Percentiles rank a stretch among this genome's conserved stretches.
Evolutionary conservation across 2,888 invertebrate genomes (phyloP).

Genomic region (Adela reaumurella): DNA sequence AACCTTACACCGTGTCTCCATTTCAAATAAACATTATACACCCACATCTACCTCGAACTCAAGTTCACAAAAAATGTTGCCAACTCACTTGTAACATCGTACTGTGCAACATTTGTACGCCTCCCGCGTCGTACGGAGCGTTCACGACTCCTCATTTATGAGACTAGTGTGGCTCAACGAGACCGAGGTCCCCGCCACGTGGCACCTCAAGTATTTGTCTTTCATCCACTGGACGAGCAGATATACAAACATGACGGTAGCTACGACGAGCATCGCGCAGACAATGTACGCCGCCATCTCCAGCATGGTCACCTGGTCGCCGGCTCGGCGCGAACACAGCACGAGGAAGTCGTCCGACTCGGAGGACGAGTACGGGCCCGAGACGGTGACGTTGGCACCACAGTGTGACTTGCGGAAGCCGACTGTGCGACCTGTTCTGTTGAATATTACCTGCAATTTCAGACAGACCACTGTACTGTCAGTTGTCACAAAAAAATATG

Average conservation of each 20-base stretch:
- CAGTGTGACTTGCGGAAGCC: constrained; percentile 40
- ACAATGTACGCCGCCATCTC: constrained; percentile 12
- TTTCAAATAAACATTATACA: too few relatives aligned
- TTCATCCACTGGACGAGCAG: constrained; percentile 13
- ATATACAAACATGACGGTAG: constrained; percentile 12
- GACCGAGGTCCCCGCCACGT: constrained; percentile 8
- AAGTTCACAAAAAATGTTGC: too few relatives aligned
- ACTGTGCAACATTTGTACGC: not conserved
- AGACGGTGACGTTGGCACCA: constrained; percentile 31
- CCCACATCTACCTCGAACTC: too few relatives aligned
- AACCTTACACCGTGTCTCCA: too few relatives aligned
- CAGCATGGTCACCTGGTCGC: constrained; percentile 3
- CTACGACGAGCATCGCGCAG: constrained; percentile 10
- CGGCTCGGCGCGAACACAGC: constrained; percentile 15
- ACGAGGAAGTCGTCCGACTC: constrained; percentile 18
- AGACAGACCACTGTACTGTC: too few relatives aligned
- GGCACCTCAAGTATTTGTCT: constrained; percentile 12
- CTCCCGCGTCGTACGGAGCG: too few relatives aligned
- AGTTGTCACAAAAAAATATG: too few relatives aligned
- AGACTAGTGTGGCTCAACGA: constrained; percentile 13
- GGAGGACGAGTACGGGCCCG: constrained; percentile 34
- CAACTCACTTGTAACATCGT: too few relatives aligned
- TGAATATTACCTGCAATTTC: constrained; percentile 40
- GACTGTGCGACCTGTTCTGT: constrained; percentile 43
- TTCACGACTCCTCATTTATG: constrained; percentile 11